phyloP scores from a whole-genome alignment of 1,140 invertebrate species.

The Heliconius melpomene region DNA sequence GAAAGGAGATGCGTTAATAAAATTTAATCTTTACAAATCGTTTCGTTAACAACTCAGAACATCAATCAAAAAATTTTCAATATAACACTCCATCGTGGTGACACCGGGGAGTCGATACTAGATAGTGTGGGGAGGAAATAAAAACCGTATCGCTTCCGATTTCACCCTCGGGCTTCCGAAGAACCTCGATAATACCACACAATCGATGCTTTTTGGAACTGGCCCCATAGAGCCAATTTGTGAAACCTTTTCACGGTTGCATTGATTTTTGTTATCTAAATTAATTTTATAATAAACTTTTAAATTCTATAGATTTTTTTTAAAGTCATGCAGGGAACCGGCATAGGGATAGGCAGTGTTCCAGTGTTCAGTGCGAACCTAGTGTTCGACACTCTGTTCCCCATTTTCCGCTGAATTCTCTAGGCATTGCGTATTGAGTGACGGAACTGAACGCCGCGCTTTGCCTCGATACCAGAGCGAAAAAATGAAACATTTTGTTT shows the following conservation, averaged over 20 bases:
- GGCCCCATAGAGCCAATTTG: constrained; percentile 30
- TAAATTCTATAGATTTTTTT: too few species aligned
- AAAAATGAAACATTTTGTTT: too few species aligned
- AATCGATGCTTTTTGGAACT: constrained; percentile 31
- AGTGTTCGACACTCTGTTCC: too few species aligned
- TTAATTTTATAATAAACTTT: not conserved
- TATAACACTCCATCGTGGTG: constrained; percentile 58
- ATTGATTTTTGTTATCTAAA: not conserved
- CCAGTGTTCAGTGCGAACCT: too few species aligned
- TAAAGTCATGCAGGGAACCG: too few species aligned
- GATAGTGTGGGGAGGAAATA: constrained; percentile 61
- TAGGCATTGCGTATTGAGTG: too few species aligned
- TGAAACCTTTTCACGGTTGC: constrained; percentile 23
- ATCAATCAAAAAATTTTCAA: constrained; percentile 68
- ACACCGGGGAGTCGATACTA: constrained; percentile 65
- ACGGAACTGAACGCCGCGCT: too few species aligned
- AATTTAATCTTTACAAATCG: constrained; percentile 34
- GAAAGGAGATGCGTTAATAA: constrained; percentile 31
- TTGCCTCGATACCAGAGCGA: too few species aligned
- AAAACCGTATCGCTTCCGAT: constrained; percentile 69
- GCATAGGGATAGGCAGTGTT: too few species aligned
- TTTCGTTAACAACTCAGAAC: constrained; percentile 39
- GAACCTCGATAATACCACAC: constrained; percentile 30
- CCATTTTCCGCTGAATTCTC: too few species aligned
- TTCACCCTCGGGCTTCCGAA: constrained; percentile 51